phyloP scores from a whole-genome alignment of 2,113 vertebrate species.

The Corythornis madagascariensis region DNA sequence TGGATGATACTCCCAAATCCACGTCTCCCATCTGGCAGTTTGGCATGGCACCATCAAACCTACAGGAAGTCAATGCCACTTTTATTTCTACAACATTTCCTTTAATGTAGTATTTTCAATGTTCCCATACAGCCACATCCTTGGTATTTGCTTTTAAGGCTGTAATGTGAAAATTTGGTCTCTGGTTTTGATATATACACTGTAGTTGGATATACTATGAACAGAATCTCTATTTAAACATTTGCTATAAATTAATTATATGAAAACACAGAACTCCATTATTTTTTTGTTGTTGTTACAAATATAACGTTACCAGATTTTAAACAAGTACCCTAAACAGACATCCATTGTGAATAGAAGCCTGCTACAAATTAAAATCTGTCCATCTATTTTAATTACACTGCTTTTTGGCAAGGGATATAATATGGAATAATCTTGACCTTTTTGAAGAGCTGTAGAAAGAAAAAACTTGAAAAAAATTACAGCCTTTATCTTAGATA shows the following conservation, averaged over 20 bases:
- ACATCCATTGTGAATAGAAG: constrained; percentile 63
- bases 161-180: constrained; percentile 23
- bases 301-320: constrained; percentile 67
- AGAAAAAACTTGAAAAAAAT: constrained; percentile 36
- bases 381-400: constrained; percentile 60
- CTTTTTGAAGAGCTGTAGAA: constrained; percentile 48
- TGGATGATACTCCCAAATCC: neutral
- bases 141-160: constrained; percentile 45
- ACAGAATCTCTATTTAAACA: constrained; percentile 51
- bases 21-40: neutral
- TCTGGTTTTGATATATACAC: constrained; percentile 61
- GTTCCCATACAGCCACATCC: constrained; percentile 42
- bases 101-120: constrained; percentile 15
- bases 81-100: constrained; percentile 5
- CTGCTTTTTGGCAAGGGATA: constrained; percentile 31
- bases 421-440: constrained; percentile 22
- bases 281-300: constrained; percentile 64
- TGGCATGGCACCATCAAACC: neutral
- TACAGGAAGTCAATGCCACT: neutral
- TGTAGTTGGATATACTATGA: constrained; percentile 48
- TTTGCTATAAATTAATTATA: constrained; percentile 70
- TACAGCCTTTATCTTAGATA: constrained; percentile 37
- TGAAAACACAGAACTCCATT: constrained; percentile 56
- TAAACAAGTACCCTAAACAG: constrained; percentile 57
- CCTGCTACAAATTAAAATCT: constrained; percentile 66